These are phyloP conservation scores for Hypercompe scribonia DNA, from an alignment of 2,888 invertebrate genomes.

Conservation along the genomic window DNA sequence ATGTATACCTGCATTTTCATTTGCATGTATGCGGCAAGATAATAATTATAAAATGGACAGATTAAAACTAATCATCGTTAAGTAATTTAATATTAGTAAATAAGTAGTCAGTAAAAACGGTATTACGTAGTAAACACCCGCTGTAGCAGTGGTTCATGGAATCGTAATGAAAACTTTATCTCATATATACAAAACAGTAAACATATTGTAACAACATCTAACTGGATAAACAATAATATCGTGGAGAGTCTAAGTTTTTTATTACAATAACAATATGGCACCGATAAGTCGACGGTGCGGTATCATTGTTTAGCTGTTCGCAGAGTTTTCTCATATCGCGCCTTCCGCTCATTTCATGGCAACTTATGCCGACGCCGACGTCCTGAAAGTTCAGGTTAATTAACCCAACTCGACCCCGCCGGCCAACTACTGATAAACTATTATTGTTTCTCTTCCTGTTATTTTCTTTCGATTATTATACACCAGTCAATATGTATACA, in stretches of 20 bases:
- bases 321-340: slow-evolving; percentile 78
- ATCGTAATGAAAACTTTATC: slow-evolving; percentile 27
- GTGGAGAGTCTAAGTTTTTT: slow-evolving; percentile 63
- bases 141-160: slow-evolving; percentile 13
- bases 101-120: not conserved
- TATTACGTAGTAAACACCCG: not conserved
- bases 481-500: not conserved
- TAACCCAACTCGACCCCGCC: slow-evolving; percentile 68
- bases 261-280: slow-evolving; percentile 69
- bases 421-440: slow-evolving; percentile 67
- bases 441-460: slow-evolving; percentile 57
- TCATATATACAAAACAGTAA: slow-evolving; percentile 26
- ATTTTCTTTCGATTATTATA: slow-evolving; percentile 48
- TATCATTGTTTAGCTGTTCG: slow-evolving; percentile 61
- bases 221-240: slow-evolving; percentile 50
- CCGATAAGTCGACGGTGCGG: slow-evolving; percentile 64
- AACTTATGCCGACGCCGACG: slow-evolving; percentile 58
- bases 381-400: slow-evolving; percentile 76
- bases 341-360: slow-evolving; percentile 59
- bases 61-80: not conserved
- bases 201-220: slow-evolving; percentile 36
- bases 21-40: too few species aligned
- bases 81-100: not conserved
- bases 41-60: not conserved
- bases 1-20: not conserved